Evolutionary conservation across 2,797 vertebrate species (phyloP).

Genomic region (Heteromormyrus szaboi): DNA sequence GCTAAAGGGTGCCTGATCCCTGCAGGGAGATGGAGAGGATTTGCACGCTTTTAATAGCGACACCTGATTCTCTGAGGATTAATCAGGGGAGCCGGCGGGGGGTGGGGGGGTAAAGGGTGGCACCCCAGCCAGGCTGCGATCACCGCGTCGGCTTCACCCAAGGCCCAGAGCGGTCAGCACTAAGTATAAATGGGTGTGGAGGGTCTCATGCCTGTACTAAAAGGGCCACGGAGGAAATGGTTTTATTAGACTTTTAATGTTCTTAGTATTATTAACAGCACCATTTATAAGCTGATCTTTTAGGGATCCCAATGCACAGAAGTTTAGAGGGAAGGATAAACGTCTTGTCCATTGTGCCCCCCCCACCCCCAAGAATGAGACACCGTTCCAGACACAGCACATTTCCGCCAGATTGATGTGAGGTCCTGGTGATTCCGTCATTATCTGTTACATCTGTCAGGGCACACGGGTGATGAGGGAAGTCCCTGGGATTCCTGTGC

Average conservation of each 20-base stretch:
- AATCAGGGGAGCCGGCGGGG: conserved; percentile 51
- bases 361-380: not conserved
- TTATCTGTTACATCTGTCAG: not conserved
- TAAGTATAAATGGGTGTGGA: not conserved
- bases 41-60: conserved; percentile 66
- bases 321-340: not conserved
- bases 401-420: not conserved
- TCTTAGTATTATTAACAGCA: not conserved
- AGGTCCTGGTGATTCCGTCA: not conserved
- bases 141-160: not conserved
- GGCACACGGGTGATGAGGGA: not conserved
- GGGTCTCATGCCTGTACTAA: not conserved
- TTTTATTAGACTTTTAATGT: not conserved
- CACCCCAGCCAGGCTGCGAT: not conserved
- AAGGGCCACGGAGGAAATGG: not conserved
- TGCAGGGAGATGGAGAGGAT: conserved; percentile 59
- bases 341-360: not conserved
- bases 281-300: not conserved
- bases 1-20: conserved; percentile 36
- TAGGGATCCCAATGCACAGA: not conserved
- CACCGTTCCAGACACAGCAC: not conserved
- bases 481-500: not conserved
- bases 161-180: not conserved
- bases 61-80: conserved; percentile 71
- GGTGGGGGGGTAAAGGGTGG: conserved; percentile 23